Base-by-base conservation (phyloP, 1,140 invertebrate species). In the Drosophila novamexicana region DNA sequence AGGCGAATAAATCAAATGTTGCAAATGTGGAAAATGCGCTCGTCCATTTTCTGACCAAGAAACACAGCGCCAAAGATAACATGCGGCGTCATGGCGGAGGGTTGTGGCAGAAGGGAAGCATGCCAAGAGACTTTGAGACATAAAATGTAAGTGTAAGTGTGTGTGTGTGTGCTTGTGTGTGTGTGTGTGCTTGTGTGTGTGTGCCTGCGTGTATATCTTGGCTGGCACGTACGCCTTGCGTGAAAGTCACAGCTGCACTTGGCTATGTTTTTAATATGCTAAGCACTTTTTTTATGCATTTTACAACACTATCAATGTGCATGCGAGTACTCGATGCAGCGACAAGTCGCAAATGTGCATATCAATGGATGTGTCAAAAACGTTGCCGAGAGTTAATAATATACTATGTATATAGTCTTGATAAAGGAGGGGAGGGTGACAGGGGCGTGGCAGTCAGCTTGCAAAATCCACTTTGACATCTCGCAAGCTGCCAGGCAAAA, bases 231-330 rank as follows among this genome's bases (percentile, higher is more conserved):
- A 69, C 61, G 56, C 34, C 39, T 45, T 78, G 64, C 63, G 52
- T 67, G 18, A 75, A 65, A 76, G 78, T 66, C 77, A 65, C 44
- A 61, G 67, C 63, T 75, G 72, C 72, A 75, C 52, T 73, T 61
- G 58, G 79, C 73, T 53, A 80, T 81, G 78, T 81, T 81, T 81
- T 81, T 81, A 81, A 81, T 81, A 81, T 81, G 79, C 79, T 81
- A 81, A 81, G 79, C 79, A 81, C 79, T 81, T 63, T 75, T 79
- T 81, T 76, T 75, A 80, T 81, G 66, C 78, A 67, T 76, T 81
- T 81, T 76, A 76, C 78, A 81, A 81, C 78, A 79, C 76, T 80
- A 79, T 80, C 76, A 62, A 79, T 79, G 59, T 50, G 76, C 58
- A 50, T 54, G 37, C 44, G 50, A 29, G 5, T 58, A 18, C 65